phyloP scores from a whole-genome alignment of 2,113 vertebrate genomes.

The Gadus chalcogrammus region DNA sequence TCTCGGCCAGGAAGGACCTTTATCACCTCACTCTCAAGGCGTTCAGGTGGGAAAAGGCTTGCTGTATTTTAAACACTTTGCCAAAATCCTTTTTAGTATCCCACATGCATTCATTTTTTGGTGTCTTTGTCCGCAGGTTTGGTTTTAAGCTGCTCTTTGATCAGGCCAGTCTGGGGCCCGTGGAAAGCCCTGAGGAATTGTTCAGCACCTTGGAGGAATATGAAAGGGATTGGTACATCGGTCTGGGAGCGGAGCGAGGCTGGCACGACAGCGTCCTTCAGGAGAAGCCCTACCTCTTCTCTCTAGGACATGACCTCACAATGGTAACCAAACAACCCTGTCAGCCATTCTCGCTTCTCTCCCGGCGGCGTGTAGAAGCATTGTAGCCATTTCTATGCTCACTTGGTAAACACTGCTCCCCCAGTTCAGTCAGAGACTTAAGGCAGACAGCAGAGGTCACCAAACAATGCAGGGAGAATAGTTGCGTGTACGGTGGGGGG shows the following conservation, averaged over 20 bases:
- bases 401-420: background rate
- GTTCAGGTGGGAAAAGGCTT: constrained; percentile 83
- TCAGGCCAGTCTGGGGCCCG: constrained; percentile 88
- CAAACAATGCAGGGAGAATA: no score
- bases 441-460: background rate
- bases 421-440: background rate
- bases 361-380: background rate
- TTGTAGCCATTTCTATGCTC: background rate
- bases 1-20: constrained; percentile 84
- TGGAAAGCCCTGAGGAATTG: constrained; percentile 85
- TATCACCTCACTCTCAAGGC: constrained; percentile 88
- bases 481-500: no score
- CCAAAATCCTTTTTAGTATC: background rate
- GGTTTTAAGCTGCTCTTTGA: constrained; percentile 95
- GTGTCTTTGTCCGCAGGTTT: constrained; percentile 73
- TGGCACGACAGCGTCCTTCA: constrained; percentile 90
- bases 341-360: background rate
- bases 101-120: background rate
- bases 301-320: constrained; percentile 87
- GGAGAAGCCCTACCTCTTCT: constrained; percentile 93
- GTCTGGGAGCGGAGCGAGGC: constrained; percentile 84
- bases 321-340: constrained; percentile 78
- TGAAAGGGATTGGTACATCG: constrained; percentile 91
- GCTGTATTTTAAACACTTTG: background rate
- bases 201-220: constrained; percentile 85